phyloP scores from a whole-genome alignment of 2,797 vertebrate genomes.

The Gambusia yucatana region DNA sequence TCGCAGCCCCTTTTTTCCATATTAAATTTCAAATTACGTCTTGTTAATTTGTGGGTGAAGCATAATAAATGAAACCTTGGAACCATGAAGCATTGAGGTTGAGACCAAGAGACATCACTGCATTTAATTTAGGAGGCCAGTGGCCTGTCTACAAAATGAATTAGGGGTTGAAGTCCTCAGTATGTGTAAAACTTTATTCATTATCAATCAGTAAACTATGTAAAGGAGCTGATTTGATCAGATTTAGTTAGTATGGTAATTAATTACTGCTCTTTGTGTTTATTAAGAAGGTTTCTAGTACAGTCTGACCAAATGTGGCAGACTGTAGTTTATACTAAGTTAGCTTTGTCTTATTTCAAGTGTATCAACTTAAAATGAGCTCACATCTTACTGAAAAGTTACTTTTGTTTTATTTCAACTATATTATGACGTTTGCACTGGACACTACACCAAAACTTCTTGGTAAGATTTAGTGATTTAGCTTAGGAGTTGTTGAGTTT shows the following conservation, averaged over 20 bases:
- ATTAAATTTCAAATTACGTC: constrained; percentile 77
- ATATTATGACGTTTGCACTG: too few species aligned
- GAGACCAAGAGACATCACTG: constrained; percentile 66
- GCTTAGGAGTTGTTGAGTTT: not conserved
- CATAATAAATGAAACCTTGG: constrained; percentile 79
- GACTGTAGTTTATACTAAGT: not conserved
- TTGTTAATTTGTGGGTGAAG: constrained; percentile 72
- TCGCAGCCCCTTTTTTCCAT: constrained; percentile 63
- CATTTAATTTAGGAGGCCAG: constrained; percentile 69
- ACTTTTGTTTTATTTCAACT: too few species aligned
- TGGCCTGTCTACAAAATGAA: constrained; percentile 69
- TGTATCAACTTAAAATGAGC: too few species aligned
- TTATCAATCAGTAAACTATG: constrained; percentile 66
- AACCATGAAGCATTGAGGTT: constrained; percentile 72
- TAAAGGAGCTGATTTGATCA: constrained; percentile 47
- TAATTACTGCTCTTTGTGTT: not conserved
- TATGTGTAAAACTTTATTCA: constrained; percentile 71
- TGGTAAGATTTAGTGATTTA: too few species aligned
- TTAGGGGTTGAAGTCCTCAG: constrained; percentile 61
- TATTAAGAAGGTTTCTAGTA: not conserved
- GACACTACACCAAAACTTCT: too few species aligned
- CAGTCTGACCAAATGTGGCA: not conserved
- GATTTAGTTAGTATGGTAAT: constrained; percentile 14
- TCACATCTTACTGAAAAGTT: too few species aligned
- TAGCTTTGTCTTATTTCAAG: too few species aligned